A percentile compares a stretch with the other conserved stretches of the same genome.
These are phyloP conservation scores for Ophion slaviceki DNA, from an alignment of 2,888 invertebrate species.

Conservation along the genomic window DNA sequence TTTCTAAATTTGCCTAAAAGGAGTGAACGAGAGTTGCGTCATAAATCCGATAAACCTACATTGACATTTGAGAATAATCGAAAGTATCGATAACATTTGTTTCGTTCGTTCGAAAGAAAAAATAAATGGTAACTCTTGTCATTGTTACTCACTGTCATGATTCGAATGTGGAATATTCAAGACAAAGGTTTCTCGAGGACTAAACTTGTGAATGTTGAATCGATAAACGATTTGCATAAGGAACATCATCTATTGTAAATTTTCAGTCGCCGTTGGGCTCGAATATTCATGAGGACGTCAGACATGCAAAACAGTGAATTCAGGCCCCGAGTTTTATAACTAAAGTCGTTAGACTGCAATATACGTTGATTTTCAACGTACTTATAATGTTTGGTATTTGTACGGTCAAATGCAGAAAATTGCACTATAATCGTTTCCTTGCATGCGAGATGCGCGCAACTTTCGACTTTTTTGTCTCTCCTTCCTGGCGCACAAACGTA, in stretches of 20 bases:
- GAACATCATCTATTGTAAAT: not conserved
- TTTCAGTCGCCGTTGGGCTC: not conserved
- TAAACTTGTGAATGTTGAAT: conserved; percentile 2
- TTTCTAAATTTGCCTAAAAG: conserved; percentile 12
- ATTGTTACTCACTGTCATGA: conserved; percentile 15
- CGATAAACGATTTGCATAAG: conserved; percentile 14
- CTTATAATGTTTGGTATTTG: not conserved
- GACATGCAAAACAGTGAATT: conserved; percentile 14
- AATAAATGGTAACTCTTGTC: not conserved
- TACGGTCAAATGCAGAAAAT: not conserved
- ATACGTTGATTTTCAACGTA: not conserved
- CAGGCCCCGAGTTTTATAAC: not conserved
- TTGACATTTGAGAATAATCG: not conserved
- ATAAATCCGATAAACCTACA: not conserved
- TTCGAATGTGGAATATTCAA: not conserved
- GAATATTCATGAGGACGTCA: not conserved
- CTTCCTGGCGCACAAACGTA: not conserved
- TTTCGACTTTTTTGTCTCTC: not conserved
- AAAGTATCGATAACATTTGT: not conserved
- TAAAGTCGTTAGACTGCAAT: not conserved
- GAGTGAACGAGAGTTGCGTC: not conserved
- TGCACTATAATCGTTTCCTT: not conserved
- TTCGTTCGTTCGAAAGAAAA: not conserved
- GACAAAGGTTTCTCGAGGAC: conserved; percentile 20
- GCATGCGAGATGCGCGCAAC: not conserved